These are phyloP conservation scores for Bos javanicus DNA, from an alignment of 2,113 vertebrate species.

Conservation along the genomic window DNA sequence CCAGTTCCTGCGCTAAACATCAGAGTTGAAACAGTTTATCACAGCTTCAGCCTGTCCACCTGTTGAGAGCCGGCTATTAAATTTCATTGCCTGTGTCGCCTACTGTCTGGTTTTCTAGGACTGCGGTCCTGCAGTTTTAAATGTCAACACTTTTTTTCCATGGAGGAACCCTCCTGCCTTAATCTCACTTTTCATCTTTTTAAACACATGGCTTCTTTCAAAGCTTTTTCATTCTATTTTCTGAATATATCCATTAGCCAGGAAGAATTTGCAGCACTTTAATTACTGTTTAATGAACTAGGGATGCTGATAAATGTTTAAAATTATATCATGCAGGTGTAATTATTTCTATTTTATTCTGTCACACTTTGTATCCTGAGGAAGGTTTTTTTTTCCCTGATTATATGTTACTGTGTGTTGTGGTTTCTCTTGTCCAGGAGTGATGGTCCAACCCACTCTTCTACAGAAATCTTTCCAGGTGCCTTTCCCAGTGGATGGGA, in stretches of 20 bases:
- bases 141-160: not conserved
- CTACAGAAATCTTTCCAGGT: not conserved
- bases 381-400: not conserved
- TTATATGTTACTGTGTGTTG: not conserved
- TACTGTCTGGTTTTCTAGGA: not conserved
- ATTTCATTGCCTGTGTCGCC: not conserved
- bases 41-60: not conserved
- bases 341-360: slow-evolving; percentile 1
- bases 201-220: not conserved
- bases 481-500: not conserved
- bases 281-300: not conserved
- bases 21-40: not conserved
- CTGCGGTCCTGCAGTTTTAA: not conserved
- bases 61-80: not conserved
- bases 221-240: slow-evolving; percentile 24
- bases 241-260: not conserved
- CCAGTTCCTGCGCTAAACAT: not conserved
- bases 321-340: not conserved
- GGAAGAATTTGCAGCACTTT: not conserved
- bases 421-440: not conserved
- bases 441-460: not conserved
- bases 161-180: not conserved
- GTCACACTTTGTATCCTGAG: not conserved
- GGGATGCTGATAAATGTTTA: not conserved
- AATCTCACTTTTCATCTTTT: slow-evolving; percentile 19